These are phyloP conservation scores for Neodiprion virginianus DNA, from an alignment of 1,140 invertebrate species.

Conservation along the genomic window DNA sequence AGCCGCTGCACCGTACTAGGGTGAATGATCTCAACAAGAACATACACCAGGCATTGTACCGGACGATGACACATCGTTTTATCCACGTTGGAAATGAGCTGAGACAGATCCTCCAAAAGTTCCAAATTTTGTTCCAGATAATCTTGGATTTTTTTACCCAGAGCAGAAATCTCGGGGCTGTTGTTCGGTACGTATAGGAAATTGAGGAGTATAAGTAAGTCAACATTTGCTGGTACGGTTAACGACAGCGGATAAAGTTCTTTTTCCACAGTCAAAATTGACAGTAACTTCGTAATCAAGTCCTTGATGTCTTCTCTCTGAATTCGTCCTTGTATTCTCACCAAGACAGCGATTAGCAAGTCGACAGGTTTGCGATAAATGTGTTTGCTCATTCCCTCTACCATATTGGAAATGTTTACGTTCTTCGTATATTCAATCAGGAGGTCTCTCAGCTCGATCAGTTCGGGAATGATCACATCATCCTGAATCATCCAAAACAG, in stretches of 20 bases:
- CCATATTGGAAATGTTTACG: neutral
- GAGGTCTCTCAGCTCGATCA: constrained; percentile 18
- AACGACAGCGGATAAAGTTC: constrained; percentile 14
- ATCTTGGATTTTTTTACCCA: neutral
- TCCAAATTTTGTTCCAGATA: neutral
- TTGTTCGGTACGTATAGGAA: constrained; percentile 18
- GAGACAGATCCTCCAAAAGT: neutral
- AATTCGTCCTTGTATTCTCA: constrained; percentile 21
- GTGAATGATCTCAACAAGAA: neutral
- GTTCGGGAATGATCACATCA: constrained; percentile 19
- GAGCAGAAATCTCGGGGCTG: neutral
- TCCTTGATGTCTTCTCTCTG: neutral
- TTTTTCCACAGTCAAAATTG: constrained; percentile 23
- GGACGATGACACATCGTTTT: neutral
- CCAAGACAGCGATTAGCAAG: constrained; percentile 25
- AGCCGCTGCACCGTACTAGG: neutral
- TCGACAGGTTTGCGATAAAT: constrained; percentile 23
- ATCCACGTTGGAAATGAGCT: neutral
- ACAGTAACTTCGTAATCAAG: constrained; percentile 19
- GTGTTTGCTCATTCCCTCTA: constrained; percentile 25
- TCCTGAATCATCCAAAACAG: constrained; percentile 24
- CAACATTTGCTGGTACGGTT: constrained; percentile 22
- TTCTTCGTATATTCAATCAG: constrained; percentile 5
- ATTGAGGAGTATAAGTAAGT: constrained; percentile 24
- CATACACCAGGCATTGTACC: neutral